phyloP scores from a whole-genome alignment of 2,797 vertebrate genomes.

The Odontamblyopus rebecca region DNA sequence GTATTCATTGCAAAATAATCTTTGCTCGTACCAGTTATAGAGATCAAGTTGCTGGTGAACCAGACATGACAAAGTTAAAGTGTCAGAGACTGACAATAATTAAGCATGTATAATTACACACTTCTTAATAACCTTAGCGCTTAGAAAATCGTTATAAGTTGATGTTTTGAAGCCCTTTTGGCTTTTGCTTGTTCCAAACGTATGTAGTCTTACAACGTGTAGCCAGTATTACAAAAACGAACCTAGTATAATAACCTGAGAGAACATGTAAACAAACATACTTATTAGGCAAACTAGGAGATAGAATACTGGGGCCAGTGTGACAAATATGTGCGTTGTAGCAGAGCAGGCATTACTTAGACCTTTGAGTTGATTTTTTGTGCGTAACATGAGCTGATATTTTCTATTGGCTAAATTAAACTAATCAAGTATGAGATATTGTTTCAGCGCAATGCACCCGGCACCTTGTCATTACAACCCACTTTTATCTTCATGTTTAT shows the following conservation, averaged over 20 bases:
- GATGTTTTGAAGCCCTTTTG: neutral
- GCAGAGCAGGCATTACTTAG: neutral
- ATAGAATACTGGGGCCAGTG: neutral
- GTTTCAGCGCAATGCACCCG: neutral
- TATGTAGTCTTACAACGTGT: neutral
- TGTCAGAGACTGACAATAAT: conserved; percentile 14
- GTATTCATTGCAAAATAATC: conserved; percentile 38
- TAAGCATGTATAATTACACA: neutral
- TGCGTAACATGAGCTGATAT: neutral
- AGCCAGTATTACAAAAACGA: neutral
- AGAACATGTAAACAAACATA: conserved; percentile 8
- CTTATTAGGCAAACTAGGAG: neutral
- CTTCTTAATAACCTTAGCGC: neutral
- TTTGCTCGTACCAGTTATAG: conserved; percentile 23
- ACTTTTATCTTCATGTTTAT: neutral
- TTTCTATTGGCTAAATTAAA: neutral
- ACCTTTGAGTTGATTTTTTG: neutral
- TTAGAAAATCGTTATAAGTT: neutral
- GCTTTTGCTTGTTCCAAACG: neutral
- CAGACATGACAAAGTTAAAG: conserved; percentile 32
- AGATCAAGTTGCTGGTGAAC: conserved; percentile 45
- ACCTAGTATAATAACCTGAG: neutral
- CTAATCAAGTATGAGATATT: neutral
- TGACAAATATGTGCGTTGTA: neutral
- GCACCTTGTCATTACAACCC: neutral